A percentile compares a stretch with the other conserved stretches of the same genome.
phyloP scores from a whole-genome alignment of 2,113 vertebrate genomes.

The Amblyopsis rosae region DNA sequence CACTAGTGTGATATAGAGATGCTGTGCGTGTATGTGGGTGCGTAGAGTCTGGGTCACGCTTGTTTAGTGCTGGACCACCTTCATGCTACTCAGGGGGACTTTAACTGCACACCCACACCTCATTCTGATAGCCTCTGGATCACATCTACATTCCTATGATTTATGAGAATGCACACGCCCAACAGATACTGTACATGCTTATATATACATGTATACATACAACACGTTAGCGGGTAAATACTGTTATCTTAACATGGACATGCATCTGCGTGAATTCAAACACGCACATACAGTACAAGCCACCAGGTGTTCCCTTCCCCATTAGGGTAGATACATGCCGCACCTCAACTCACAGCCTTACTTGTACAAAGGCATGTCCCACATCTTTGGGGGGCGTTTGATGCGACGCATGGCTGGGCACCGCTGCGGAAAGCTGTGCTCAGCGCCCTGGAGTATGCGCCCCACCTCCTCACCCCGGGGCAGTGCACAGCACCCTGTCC shows the following conservation, averaged over 20 bases:
- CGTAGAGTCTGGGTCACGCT: conserved; percentile 48
- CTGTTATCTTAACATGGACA: no score
- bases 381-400: no score
- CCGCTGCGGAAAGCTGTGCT: no score
- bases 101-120: conserved; percentile 54
- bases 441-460: no score
- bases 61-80: conserved; percentile 56
- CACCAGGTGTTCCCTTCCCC: no score
- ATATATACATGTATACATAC: not conserved
- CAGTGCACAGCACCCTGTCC: no score
- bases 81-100: conserved; percentile 48
- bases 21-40: conserved; percentile 55
- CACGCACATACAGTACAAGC: not conserved
- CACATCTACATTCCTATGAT: conserved; percentile 52
- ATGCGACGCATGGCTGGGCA: no score
- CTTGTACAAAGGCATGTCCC: no score
- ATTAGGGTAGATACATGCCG: no score
- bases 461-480: no score
- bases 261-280: no score
- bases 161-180: conserved; percentile 35
- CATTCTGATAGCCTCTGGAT: conserved; percentile 52
- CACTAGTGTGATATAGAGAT: conserved; percentile 18
- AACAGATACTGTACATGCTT: conserved; percentile 9
- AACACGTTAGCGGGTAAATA: not conserved
- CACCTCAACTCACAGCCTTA: no score